A percentile compares a stretch with the other conserved stretches of the same genome.
Conservation (phyloP, 1,140 invertebrate genomes). For the Pseudomyrmex concolor region DNA sequence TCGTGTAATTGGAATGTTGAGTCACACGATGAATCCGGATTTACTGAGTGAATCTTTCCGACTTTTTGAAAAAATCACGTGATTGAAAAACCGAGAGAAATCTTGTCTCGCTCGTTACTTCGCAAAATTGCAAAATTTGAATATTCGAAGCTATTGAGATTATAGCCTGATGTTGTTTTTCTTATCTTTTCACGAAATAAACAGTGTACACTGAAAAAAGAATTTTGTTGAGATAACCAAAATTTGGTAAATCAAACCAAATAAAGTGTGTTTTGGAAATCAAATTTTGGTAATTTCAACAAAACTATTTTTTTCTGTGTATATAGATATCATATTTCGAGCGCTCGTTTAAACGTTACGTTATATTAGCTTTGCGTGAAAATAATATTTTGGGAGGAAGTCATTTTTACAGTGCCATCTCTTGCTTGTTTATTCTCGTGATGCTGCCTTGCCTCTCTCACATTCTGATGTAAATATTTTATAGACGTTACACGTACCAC, state of each 20-base stretch:
- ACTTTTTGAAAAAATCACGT: not conserved
- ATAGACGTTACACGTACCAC: not conserved
- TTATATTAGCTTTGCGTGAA: constrained; percentile 9
- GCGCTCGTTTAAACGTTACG: not conserved
- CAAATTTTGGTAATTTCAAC: no score
- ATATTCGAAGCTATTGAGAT: constrained; percentile 18
- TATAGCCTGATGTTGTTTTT: not conserved
- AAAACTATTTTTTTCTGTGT: no score
- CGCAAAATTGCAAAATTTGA: no score
- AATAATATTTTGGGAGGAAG: constrained; percentile 22
- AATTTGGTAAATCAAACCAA: no score
- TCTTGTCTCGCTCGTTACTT: not conserved
- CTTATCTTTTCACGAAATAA: constrained; percentile 13
- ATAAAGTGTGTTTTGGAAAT: no score
- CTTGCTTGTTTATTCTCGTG: not conserved
- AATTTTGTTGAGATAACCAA: no score
- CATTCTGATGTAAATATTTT: constrained; percentile 7
- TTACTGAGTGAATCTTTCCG: not conserved
- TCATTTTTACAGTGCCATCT: constrained; percentile 7
- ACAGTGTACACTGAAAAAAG: no score
- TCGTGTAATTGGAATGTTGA: constrained; percentile 66
- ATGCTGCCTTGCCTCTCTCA: not conserved
- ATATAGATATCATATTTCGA: not conserved
- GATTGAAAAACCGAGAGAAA: not conserved
- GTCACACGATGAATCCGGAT: constrained; percentile 23